These are phyloP conservation scores for Hippocampus barbouri DNA, from an alignment of 2,113 vertebrate genomes.

Conservation along the genomic window DNA sequence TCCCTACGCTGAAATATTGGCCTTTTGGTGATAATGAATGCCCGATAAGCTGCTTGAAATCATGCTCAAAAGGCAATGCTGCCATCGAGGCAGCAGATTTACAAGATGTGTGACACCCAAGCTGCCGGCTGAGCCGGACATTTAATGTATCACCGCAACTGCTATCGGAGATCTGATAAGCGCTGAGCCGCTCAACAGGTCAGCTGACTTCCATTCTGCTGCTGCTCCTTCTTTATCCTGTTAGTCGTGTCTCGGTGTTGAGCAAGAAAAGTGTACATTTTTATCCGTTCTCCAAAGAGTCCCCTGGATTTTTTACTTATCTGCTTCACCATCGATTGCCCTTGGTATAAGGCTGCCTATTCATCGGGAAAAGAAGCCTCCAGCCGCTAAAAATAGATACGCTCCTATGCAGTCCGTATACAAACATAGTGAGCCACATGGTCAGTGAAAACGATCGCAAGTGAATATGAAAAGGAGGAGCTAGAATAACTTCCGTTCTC, in stretches of 20 bases:
- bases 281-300: neutral
- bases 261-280: constrained; percentile 1
- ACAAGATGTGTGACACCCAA: constrained; percentile 19
- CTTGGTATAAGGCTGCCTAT: neutral
- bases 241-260: constrained; percentile 4
- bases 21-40: constrained; percentile 39
- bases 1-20: constrained; percentile 19
- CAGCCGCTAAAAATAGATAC: neutral
- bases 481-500: neutral
- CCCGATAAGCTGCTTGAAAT: constrained; percentile 43
- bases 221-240: constrained; percentile 4
- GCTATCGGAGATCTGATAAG: constrained; percentile 41
- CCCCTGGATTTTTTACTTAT: neutral
- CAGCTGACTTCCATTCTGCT: constrained; percentile 22
- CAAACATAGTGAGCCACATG: neutral
- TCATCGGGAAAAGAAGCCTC: neutral
- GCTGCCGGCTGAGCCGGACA: constrained; percentile 6
- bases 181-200: constrained; percentile 30
- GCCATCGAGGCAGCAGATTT: constrained; percentile 35
- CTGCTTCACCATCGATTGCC: neutral
- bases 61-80: constrained; percentile 19
- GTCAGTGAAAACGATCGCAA: neutral
- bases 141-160: constrained; percentile 9
- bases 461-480: neutral
- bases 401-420: too few species aligned